These are phyloP conservation scores for Phaethornis superciliosus DNA, from an alignment of 2,113 vertebrate species.

Conservation along the genomic window DNA sequence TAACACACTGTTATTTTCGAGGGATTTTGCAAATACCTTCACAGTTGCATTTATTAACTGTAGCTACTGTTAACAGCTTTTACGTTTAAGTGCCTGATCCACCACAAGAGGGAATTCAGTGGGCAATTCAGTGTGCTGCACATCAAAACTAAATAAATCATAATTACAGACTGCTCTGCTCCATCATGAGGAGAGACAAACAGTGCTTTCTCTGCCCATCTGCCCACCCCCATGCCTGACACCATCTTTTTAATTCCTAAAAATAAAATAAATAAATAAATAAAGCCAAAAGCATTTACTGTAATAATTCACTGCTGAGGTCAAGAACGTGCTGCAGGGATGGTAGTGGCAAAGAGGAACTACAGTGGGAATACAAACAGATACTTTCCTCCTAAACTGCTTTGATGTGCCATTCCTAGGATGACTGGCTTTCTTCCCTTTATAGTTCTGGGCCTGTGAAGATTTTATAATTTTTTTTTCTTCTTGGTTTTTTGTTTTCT, in stretches of 20 bases:
- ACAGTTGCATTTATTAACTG: background rate
- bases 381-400: constrained; percentile 43
- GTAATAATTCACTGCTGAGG: constrained; percentile 48
- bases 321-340: constrained; percentile 41
- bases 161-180: background rate
- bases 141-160: constrained; percentile 24
- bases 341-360: constrained; percentile 12
- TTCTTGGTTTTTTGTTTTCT: background rate
- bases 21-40: background rate
- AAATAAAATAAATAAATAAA: background rate
- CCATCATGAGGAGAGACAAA: background rate
- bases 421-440: constrained; percentile 23
- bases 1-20: background rate
- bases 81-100: background rate
- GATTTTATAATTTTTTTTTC: background rate
- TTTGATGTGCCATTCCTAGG: constrained; percentile 52
- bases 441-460: background rate
- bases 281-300: background rate
- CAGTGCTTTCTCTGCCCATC: background rate
- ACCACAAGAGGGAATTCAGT: background rate
- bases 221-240: background rate
- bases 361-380: constrained; percentile 49
- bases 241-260: background rate
- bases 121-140: background rate
- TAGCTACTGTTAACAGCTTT: background rate